Percentiles rank a stretch among this genome's conserved stretches.
Evolutionary conservation across 2,888 invertebrate genomes (phyloP).

Genomic region (Muscina levida): DNA sequence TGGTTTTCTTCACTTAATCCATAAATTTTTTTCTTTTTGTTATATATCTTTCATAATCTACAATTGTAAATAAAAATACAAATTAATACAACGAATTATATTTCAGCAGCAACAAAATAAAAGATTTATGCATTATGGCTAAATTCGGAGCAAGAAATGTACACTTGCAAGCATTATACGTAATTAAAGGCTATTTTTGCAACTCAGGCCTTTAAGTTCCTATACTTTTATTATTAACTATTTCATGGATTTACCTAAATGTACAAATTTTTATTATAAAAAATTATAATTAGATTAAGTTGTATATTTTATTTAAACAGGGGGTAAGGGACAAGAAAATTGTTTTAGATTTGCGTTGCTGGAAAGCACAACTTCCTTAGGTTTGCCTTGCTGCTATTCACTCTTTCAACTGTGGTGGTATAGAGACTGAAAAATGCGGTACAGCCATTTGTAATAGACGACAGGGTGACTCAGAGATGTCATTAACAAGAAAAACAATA

Average conservation of each 20-base stretch:
- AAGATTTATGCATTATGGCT: too few relatives aligned
- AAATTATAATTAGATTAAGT: slow-evolving; percentile 16
- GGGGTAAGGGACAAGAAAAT: background rate
- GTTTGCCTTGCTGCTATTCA: slow-evolving; percentile 12
- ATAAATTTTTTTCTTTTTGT: slow-evolving; percentile 36
- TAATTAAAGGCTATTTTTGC: background rate
- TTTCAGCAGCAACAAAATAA: background rate
- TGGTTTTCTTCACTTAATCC: slow-evolving; percentile 37
- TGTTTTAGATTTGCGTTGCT: background rate
- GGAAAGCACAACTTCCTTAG: background rate
- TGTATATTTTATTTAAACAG: background rate
- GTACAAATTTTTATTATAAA: slow-evolving; percentile 25
- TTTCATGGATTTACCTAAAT: slow-evolving; percentile 46
- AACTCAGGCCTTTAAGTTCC: background rate
- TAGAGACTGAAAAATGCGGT: slow-evolving; percentile 12
- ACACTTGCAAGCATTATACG: background rate
- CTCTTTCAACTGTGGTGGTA: slow-evolving; percentile 35
- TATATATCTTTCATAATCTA: slow-evolving; percentile 45
- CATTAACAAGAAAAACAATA: too few relatives aligned
- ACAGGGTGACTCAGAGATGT: too few relatives aligned
- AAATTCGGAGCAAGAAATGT: background rate
- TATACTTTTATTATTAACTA: too few relatives aligned
- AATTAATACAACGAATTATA: slow-evolving; percentile 5
- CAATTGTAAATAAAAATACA: slow-evolving; percentile 42
- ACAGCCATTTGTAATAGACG: slow-evolving; percentile 50